These are phyloP conservation scores for Pteronura brasiliensis DNA, from an alignment of 2,113 vertebrate species.

Conservation along the genomic window DNA sequence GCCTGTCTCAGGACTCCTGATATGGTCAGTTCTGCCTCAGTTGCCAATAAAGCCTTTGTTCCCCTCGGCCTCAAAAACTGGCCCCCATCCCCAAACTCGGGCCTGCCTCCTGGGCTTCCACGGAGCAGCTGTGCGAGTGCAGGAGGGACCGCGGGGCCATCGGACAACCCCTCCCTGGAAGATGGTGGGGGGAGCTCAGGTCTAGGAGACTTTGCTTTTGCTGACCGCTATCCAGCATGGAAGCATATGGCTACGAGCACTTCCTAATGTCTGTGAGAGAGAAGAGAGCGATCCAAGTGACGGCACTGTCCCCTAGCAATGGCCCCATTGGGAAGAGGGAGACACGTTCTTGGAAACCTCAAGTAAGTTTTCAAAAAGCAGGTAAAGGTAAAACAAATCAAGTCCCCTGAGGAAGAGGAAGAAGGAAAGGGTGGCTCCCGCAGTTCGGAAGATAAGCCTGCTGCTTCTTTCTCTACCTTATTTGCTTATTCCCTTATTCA, in stretches of 20 bases:
- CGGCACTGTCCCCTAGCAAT: neutral
- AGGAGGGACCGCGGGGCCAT: fast-evolving
- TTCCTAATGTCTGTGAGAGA: neutral
- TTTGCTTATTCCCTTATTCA: neutral
- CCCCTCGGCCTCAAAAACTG: neutral
- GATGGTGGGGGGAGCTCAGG: neutral
- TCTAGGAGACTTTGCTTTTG: too few relatives aligned
- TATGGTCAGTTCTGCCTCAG: neutral
- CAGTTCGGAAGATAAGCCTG: neutral
- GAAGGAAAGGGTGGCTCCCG: neutral
- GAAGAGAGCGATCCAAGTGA: neutral
- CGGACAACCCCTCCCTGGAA: neutral
- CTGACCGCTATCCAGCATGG: neutral
- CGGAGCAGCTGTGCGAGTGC: fast-evolving
- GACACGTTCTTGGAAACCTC: neutral
- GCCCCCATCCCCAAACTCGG: neutral
- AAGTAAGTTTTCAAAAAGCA: neutral
- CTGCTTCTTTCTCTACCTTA: neutral
- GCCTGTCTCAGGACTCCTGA: neutral
- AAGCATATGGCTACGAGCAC: neutral
- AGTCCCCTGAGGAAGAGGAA: neutral
- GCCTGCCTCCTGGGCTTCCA: neutral
- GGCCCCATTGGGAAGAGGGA: neutral
- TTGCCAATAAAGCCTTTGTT: neutral
- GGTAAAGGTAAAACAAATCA: neutral